phyloP scores from a whole-genome alignment of 2,113 vertebrate genomes.

The Sylvia atricapilla region DNA sequence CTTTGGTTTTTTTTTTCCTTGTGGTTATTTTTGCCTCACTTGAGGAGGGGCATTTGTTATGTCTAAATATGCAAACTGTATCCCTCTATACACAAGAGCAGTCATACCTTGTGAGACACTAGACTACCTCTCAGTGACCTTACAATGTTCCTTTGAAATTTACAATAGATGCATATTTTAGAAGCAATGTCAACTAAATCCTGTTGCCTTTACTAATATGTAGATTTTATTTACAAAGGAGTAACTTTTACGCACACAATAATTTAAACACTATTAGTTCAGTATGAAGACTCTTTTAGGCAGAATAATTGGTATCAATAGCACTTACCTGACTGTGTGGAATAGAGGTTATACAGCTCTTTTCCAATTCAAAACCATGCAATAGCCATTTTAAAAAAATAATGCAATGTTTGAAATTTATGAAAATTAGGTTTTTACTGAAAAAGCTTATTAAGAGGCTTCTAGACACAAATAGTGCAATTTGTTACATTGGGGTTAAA shows the following conservation, averaged over 20 bases:
- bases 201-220: not conserved
- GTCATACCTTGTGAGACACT: not conserved
- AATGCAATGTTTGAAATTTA: conserved; percentile 50
- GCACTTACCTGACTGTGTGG: conserved; percentile 71
- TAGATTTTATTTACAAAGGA: not conserved
- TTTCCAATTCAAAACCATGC: conserved; percentile 51
- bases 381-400: conserved; percentile 53
- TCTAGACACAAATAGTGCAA: not conserved
- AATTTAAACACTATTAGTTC: conserved; percentile 31
- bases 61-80: not conserved
- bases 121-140: not conserved
- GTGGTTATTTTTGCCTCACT: not conserved
- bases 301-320: conserved; percentile 53
- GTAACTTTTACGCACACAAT: not conserved
- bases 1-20: not conserved
- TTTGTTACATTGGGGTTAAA: not conserved
- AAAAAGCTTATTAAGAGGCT: conserved; percentile 35
- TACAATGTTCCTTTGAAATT: not conserved
- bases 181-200: not conserved
- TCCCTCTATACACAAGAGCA: not conserved
- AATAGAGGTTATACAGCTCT: conserved; percentile 27
- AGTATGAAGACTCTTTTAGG: conserved; percentile 30
- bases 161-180: not conserved
- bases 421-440: conserved; percentile 19
- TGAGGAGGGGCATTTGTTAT: not conserved